Evolutionary conservation across 2,797 vertebrate species (phyloP).

Genomic region (Benthosema pterotum): DNA sequence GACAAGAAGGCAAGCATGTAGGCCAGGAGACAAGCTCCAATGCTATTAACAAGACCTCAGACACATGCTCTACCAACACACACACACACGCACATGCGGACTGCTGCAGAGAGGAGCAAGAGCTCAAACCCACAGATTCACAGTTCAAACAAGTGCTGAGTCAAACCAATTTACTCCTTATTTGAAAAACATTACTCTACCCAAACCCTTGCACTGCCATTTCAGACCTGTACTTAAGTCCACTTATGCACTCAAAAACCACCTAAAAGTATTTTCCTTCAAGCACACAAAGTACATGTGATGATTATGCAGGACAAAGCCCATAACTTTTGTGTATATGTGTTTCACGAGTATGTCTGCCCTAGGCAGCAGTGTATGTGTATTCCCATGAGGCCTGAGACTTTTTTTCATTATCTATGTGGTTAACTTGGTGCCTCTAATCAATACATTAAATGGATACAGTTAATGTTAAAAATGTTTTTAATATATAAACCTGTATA

Average conservation of each 20-base stretch:
- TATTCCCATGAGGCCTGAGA: not conserved
- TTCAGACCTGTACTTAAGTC: conserved; percentile 18
- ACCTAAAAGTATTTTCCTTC: conserved; percentile 1
- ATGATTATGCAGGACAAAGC: not conserved
- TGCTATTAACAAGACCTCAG: conserved; percentile 48
- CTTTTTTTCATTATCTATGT: too few relatives aligned
- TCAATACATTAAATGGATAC: too few relatives aligned
- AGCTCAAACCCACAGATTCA: conserved; percentile 32
- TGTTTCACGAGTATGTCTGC: not conserved
- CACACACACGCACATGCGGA: conserved; percentile 27
- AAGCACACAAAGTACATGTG: not conserved
- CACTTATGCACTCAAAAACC: too few relatives aligned
- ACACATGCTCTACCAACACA: conserved; percentile 31
- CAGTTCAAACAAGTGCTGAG: not conserved
- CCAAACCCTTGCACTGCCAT: conserved; percentile 13
- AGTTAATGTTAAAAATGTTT: too few relatives aligned
- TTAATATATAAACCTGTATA: too few relatives aligned
- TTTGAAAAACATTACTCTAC: conserved; percentile 33
- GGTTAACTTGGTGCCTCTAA: too few relatives aligned
- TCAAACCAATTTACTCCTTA: not conserved
- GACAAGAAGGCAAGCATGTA: not conserved
- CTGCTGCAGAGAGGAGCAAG: conserved; percentile 37
- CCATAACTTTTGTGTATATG: not conserved
- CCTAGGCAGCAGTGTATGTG: too few relatives aligned
- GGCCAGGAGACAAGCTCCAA: conserved; percentile 42